Percentiles rank a stretch among this genome's conserved stretches.
These are phyloP conservation scores for Lepidonotus clava DNA, from an alignment of 2,888 invertebrate species.

Conservation along the genomic window DNA sequence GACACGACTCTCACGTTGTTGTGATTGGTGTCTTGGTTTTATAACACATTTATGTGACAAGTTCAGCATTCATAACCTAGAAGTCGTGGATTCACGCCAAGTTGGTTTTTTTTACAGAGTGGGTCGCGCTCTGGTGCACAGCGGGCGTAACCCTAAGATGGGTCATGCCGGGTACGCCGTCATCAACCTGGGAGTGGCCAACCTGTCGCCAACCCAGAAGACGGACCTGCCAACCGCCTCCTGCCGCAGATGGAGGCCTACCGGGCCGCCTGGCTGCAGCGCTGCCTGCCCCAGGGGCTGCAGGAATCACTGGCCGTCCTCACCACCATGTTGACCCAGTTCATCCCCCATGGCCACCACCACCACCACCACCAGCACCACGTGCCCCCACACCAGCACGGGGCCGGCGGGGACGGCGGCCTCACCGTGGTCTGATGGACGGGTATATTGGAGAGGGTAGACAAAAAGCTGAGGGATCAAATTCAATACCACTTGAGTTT, in stretches of 20 bases:
- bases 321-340: constrained; percentile 56
- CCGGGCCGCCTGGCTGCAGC: constrained; percentile 53
- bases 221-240: constrained; percentile 85
- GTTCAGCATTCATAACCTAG: no score
- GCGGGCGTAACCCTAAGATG: constrained; percentile 83
- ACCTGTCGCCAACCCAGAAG: constrained; percentile 84
- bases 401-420: no score
- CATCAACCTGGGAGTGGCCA: constrained; percentile 84
- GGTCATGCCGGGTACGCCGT: constrained; percentile 81
- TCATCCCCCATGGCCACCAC: constrained; percentile 55
- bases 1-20: no score
- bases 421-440: no score
- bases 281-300: constrained; percentile 55
- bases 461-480: no score
- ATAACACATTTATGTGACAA: no score
- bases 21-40: no score
- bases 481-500: no score
- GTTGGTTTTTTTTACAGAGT: constrained; percentile 54
- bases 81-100: no score
- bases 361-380: no score
- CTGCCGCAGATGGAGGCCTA: neutral
- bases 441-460: no score
- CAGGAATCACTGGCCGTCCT: constrained; percentile 54
- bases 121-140: constrained; percentile 82
- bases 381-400: no score